Conservation (phyloP, 2,797 vertebrate genomes). For the Enteromius trimaculatus region DNA sequence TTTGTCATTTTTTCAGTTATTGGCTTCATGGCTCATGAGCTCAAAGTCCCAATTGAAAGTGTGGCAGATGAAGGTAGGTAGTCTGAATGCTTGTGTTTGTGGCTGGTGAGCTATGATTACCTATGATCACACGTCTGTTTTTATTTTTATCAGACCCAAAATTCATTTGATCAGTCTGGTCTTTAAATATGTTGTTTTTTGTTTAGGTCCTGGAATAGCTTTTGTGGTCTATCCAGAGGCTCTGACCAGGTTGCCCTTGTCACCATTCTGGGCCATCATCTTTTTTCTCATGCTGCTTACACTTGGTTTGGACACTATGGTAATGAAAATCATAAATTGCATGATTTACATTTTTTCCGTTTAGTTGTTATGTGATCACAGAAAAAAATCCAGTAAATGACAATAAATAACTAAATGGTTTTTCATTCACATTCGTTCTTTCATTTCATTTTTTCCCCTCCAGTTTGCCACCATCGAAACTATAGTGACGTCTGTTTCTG, state of each 20-base stretch:
- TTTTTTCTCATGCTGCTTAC: conserved; percentile 99
- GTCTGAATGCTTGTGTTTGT: conserved; percentile 46
- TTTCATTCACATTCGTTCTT: neutral
- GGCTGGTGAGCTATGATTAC: neutral
- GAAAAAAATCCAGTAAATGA: neutral
- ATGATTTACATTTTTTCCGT: neutral
- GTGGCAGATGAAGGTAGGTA: conserved; percentile 95
- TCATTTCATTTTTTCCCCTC: neutral
- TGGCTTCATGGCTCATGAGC: conserved; percentile 97
- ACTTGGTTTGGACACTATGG: conserved; percentile 97
- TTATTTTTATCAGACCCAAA: neutral
- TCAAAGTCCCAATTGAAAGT: conserved; percentile 96
- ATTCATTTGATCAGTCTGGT: neutral
- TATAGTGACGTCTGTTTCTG: conserved; percentile 95
- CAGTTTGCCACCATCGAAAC: conserved; percentile 99
- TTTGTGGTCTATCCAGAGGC: conserved; percentile 99
- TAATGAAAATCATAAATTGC: conserved; percentile 68
- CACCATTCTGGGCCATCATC: conserved; percentile 98
- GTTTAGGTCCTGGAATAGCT: conserved; percentile 92
- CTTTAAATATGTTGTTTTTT: conserved; percentile 37
- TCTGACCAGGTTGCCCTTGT: conserved; percentile 93
- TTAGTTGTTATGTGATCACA: neutral
- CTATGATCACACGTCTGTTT: neutral
- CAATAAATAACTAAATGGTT: neutral
- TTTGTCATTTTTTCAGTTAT: conserved; percentile 99